A percentile compares a stretch with the other conserved stretches of the same genome.
phyloP scores from a whole-genome alignment of 2,888 invertebrate genomes.

The Osmoderma eremita region DNA sequence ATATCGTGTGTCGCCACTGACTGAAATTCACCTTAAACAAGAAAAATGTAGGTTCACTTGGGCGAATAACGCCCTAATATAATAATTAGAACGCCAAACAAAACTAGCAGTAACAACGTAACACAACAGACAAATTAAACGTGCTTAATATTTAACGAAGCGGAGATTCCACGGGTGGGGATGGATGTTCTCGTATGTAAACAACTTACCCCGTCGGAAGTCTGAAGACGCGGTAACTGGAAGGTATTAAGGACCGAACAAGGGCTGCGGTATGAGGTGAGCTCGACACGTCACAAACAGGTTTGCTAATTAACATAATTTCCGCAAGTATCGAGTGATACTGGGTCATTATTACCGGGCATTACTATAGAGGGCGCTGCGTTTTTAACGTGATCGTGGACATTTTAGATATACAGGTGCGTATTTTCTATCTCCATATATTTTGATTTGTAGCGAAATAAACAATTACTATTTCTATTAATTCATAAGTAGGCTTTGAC shows the following conservation, averaged over 20 bases:
- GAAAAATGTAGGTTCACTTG: too few relatives aligned
- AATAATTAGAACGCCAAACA: too few relatives aligned
- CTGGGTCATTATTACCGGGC: background rate
- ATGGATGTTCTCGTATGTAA: background rate
- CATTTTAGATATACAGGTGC: too few relatives aligned
- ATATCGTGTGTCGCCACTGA: too few relatives aligned
- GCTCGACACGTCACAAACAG: constrained; percentile 22
- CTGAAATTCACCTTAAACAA: too few relatives aligned
- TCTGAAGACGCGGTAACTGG: background rate
- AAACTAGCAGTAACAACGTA: too few relatives aligned
- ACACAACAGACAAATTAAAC: background rate
- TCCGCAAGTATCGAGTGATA: constrained; percentile 2
- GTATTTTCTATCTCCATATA: too few relatives aligned
- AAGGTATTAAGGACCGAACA: background rate
- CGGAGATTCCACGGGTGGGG: background rate
- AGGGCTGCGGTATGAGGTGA: background rate
- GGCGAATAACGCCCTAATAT: too few relatives aligned
- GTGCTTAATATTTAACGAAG: constrained; percentile 15
- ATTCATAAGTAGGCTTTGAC: too few relatives aligned
- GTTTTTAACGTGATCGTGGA: background rate
- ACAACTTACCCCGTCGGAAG: background rate
- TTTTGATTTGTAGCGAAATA: too few relatives aligned
- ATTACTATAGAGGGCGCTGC: background rate
- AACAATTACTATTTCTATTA: too few relatives aligned
- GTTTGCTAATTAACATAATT: constrained; percentile 21